A percentile compares a stretch with the other conserved stretches of the same genome.
Conservation (phyloP, 2,888 invertebrate genomes). For the Orthosia gothica region DNA sequence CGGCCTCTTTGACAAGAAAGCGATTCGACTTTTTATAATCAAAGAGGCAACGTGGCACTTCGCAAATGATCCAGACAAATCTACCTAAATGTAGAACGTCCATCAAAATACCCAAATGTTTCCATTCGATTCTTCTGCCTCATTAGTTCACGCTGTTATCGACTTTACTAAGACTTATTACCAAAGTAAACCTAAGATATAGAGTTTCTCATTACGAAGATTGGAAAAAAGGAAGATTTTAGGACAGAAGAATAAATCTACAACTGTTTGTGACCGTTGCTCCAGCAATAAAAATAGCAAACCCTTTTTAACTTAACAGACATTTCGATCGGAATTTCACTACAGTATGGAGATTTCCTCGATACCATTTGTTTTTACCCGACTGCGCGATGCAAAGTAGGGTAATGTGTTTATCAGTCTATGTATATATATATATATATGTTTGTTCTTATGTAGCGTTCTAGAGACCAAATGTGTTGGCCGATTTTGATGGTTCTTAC, state of each 20-base stretch:
- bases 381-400: no score
- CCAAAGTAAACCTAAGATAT: slow-evolving; percentile 47
- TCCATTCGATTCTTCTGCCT: slow-evolving; percentile 53
- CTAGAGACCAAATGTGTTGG: no score
- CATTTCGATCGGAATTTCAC: slow-evolving; percentile 50
- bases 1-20: slow-evolving; percentile 14
- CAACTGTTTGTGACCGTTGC: slow-evolving; percentile 23
- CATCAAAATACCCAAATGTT: slow-evolving; percentile 60
- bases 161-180: slow-evolving; percentile 58
- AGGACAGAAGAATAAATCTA: slow-evolving; percentile 45
- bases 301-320: slow-evolving; percentile 51
- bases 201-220: slow-evolving; percentile 52
- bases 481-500: no score
- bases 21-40: slow-evolving; percentile 46
- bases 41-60: slow-evolving; percentile 38
- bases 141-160: slow-evolving; percentile 55
- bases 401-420: no score
- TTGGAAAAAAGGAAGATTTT: slow-evolving; percentile 39
- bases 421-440: no score
- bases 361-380: slow-evolving; percentile 23
- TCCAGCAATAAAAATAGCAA: slow-evolving; percentile 35
- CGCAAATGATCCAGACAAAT: slow-evolving; percentile 53
- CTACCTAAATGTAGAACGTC: slow-evolving; percentile 47
- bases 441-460: no score
- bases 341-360: slow-evolving; percentile 37